Evolutionary conservation across 2,888 invertebrate genomes (phyloP).

Genomic region (Hydraecia micacea): DNA sequence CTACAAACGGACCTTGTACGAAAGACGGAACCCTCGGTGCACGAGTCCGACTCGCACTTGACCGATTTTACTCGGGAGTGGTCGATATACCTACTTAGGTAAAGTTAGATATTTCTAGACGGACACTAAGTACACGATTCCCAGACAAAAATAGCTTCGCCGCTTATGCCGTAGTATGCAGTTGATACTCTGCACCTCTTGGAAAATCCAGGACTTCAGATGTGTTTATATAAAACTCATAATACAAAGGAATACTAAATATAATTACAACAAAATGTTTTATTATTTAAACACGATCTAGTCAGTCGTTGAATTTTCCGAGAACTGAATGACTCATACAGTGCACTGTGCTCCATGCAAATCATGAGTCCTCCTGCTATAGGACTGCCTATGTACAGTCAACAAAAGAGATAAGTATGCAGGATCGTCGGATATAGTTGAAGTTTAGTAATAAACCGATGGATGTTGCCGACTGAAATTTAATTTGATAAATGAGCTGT

Average conservation of each 20-base stretch:
- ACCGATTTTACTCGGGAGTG: too few relatives aligned
- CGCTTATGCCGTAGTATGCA: neutral
- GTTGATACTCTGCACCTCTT: neutral
- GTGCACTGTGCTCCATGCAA: conserved; percentile 27
- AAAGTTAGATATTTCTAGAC: neutral
- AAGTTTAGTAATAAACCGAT: too few relatives aligned
- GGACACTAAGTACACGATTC: neutral
- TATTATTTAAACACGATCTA: conserved; percentile 44
- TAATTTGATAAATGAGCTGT: too few relatives aligned
- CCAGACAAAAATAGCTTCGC: neutral
- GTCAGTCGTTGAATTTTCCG: conserved; percentile 37
- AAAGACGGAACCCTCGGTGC: too few relatives aligned
- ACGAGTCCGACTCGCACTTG: too few relatives aligned
- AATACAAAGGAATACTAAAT: neutral
- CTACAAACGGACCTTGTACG: too few relatives aligned
- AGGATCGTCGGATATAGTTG: too few relatives aligned
- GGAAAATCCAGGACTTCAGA: conserved; percentile 7
- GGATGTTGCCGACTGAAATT: too few relatives aligned
- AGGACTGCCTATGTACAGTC: neutral
- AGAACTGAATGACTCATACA: conserved; percentile 51
- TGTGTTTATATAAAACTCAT: neutral
- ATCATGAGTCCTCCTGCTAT: conserved; percentile 28
- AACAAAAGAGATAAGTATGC: too few relatives aligned
- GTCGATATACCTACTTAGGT: neutral
- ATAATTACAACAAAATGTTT: conserved; percentile 15